phyloP scores from a whole-genome alignment of 2,888 invertebrate genomes.

The Tubulanus polymorphus region DNA sequence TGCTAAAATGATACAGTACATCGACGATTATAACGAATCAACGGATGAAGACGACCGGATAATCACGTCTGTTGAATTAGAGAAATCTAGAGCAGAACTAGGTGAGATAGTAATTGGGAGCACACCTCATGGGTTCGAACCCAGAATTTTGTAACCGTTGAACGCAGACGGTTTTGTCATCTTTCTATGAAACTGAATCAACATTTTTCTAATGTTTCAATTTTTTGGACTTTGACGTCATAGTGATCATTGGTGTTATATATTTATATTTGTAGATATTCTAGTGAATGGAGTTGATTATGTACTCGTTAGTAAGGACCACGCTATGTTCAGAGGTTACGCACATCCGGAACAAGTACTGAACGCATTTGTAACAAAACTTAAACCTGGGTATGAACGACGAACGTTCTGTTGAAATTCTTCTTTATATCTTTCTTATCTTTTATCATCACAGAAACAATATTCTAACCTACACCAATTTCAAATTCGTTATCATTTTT shows the following conservation, averaged over 20 bases:
- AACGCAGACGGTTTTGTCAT: no score
- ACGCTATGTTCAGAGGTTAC: conserved; percentile 48
- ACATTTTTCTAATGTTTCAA: no score
- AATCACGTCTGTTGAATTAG: conserved; percentile 63
- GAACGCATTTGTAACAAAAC: conserved; percentile 46
- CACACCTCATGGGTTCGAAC: no score
- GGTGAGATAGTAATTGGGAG: not conserved
- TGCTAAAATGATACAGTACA: conserved; percentile 57
- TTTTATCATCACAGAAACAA: no score
- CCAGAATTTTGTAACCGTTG: no score
- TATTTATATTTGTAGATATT: not conserved
- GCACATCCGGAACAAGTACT: conserved; percentile 53
- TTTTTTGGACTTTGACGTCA: no score
- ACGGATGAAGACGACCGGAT: conserved; percentile 9
- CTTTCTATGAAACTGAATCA: not conserved
- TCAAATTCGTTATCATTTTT: no score
- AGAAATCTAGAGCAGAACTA: conserved; percentile 47
- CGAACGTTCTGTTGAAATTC: no score
- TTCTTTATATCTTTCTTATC: no score
- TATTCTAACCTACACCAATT: no score
- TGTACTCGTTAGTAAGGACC: conserved; percentile 64
- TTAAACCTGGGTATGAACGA: conserved; percentile 56
- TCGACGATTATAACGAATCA: conserved; percentile 46
- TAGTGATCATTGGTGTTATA: not conserved
- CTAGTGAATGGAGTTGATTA: conserved; percentile 8